Evolutionary conservation across 2,888 invertebrate genomes (phyloP).

Genomic region (Spisula subtruncata): DNA sequence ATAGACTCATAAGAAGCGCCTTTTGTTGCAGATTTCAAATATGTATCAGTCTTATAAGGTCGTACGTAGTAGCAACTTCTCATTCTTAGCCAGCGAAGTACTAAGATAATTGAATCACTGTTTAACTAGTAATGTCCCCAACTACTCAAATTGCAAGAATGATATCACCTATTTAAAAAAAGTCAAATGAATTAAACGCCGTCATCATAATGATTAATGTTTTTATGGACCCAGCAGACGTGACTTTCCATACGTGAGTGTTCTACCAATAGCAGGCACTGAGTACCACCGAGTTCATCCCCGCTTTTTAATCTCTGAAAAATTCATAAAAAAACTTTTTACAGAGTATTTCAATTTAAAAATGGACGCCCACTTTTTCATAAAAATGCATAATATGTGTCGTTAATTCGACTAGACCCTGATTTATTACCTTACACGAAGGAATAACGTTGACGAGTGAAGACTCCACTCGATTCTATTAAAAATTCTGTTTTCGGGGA

Average conservation of each 20-base stretch:
- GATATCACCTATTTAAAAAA: neutral
- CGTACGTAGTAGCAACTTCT: too few relatives aligned
- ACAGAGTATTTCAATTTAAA: neutral
- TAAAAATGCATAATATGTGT: slow-evolving; percentile 2
- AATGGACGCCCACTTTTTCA: slow-evolving; percentile 17
- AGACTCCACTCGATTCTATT: neutral
- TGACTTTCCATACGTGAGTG: neutral
- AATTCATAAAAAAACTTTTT: neutral
- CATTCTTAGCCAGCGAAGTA: too few relatives aligned
- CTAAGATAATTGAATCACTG: too few relatives aligned
- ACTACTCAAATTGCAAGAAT: neutral
- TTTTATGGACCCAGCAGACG: neutral
- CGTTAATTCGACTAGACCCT: neutral
- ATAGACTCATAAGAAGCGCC: too few relatives aligned
- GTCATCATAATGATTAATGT: neutral
- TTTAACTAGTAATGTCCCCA: too few relatives aligned
- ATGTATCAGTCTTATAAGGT: too few relatives aligned
- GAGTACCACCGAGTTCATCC: neutral
- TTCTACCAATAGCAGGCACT: neutral
- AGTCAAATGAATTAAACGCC: neutral
- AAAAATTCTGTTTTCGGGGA: neutral
- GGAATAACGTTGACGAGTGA: neutral
- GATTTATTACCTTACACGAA: neutral
- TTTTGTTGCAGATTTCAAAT: too few relatives aligned
- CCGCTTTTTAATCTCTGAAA: neutral